These are phyloP conservation scores for Chirona hameri DNA, from an alignment of 2,888 invertebrate genomes.

Conservation along the genomic window DNA sequence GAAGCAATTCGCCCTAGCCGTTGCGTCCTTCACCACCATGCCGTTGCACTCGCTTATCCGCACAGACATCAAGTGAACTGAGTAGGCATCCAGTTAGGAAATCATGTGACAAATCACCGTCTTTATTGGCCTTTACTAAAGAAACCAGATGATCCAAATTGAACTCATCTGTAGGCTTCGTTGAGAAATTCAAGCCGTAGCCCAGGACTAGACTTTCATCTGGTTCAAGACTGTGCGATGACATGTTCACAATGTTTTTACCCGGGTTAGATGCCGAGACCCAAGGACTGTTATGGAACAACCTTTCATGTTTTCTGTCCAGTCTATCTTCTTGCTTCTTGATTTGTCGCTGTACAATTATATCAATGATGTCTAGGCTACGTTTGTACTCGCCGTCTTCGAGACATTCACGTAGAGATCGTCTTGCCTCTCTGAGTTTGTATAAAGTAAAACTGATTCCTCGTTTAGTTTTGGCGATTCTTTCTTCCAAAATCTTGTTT, in stretches of 20 bases:
- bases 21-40: no score
- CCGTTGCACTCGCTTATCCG: no score
- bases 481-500: not conserved
- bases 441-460: not conserved
- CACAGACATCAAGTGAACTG: not conserved
- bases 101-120: not conserved
- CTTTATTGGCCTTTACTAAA: not conserved
- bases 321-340: not conserved
- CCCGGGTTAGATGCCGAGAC: not conserved
- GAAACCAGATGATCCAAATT: not conserved
- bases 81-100: not conserved
- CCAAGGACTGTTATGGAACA: not conserved
- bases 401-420: not conserved
- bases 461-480: not conserved
- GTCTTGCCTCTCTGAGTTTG: not conserved
- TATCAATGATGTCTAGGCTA: not conserved
- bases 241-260: not conserved
- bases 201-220: not conserved
- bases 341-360: not conserved
- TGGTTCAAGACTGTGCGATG: not conserved
- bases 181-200: not conserved
- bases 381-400: not conserved
- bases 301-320: not conserved
- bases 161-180: not conserved
- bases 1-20: no score